Evolutionary conservation across 2,113 vertebrate genomes (phyloP).

Genomic region (Melanerpes aurifrons): DNA sequence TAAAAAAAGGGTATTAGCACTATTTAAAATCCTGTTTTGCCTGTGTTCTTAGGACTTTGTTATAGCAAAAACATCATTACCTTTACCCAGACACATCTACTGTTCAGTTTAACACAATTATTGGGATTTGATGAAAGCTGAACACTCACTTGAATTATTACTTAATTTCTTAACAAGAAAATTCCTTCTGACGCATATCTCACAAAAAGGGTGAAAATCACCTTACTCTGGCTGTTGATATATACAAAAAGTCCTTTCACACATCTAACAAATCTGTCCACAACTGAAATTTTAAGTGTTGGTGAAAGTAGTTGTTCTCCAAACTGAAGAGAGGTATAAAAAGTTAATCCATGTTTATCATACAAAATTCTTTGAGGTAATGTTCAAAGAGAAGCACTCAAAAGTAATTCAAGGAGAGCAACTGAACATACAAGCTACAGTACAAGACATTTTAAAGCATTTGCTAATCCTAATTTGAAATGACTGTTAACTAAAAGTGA

Average conservation of each 20-base stretch:
- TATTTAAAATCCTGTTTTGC: background rate
- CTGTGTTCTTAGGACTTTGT: background rate
- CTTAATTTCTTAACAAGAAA: background rate
- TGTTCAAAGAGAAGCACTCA: background rate
- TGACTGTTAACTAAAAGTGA: background rate
- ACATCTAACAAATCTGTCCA: background rate
- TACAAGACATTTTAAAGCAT: background rate
- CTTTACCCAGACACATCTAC: background rate
- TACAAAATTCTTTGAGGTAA: background rate
- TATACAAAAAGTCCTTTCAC: background rate
- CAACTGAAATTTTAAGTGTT: background rate
- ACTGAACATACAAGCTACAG: background rate
- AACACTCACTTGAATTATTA: background rate
- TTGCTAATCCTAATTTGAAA: background rate
- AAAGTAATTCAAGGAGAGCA: background rate
- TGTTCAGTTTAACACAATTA: background rate
- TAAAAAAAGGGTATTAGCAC: background rate
- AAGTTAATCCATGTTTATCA: background rate
- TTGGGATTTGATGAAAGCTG: background rate
- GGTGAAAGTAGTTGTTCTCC: background rate
- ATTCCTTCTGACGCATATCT: background rate
- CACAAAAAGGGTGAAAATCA: background rate
- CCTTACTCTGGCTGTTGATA: background rate
- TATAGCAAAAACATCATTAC: background rate
- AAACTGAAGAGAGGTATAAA: background rate